Evolutionary conservation across 2,113 vertebrate species (phyloP), one percentile per base, ranked within the genome.

Genomic region (Petroica traversi): DNA sequence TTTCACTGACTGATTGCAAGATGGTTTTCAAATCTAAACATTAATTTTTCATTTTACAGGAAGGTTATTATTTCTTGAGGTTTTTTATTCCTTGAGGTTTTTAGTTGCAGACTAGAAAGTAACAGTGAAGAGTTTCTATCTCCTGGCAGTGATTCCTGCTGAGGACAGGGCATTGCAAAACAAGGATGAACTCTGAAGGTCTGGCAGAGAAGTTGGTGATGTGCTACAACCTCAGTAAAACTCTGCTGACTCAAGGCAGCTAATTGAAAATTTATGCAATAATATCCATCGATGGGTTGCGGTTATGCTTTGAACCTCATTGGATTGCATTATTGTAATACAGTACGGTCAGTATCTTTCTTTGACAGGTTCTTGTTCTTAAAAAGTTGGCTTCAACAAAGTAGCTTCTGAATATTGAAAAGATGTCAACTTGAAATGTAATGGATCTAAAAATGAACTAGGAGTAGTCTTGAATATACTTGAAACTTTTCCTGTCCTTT

Each of bases 181-280:
- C 23, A 63, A 93, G 77, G 88, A 73, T 92, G 77, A 95, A 48
- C 72, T 89, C 33, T 75, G 87, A 89, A 92, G 86, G 84, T 91
- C 88, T 94, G 88, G 78, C 78, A 85, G 14, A 45, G 74, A 54
- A 73, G 33, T 69, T 1, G 0, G 86, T 88, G 71, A 93, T 84
- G 31, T 79, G 82, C 36, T 85, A 55, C 29, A 71, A 62, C 58
- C 52, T 93, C 48, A 68, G 14, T 76, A 79, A 85, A 93, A 82
- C 62, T 88, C 58, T 94, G 94, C 92, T 97, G 94, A 91, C 92
- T 97, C 75, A 92, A 55, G 88, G 46, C 59, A 63, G 59, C 84
- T 93, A 91, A 93, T 67, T 92, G 86, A 80, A 93, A 87, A 91
- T 91, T 33, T 81, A 78, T 92, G 66, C 73, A 54, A 0, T 64